Evolutionary conservation across 2,888 invertebrate species (phyloP), one percentile per base, ranked within the genome.

Genomic region (Atrina japonica): DNA sequence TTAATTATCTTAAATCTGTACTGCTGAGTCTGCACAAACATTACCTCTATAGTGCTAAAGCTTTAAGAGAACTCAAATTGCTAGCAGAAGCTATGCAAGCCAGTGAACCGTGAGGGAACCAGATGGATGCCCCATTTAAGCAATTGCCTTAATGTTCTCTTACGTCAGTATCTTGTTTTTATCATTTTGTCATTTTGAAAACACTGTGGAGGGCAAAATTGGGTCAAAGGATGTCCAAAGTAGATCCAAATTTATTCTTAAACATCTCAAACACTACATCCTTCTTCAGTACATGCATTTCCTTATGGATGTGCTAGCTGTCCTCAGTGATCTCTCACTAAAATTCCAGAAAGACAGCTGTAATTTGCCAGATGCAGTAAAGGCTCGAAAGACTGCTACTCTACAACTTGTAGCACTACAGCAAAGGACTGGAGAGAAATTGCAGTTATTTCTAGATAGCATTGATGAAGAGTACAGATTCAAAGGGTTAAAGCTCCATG

Each of bases 51-150:
- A 61, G 60, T 66, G 43, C 78, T 5, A 78, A 76, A 41, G 75
- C 74, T n/a, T 27, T 76, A 11, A 66, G 78, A 27, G 74, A 76
- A 58, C 59, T 78, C 11, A 35, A 73, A 45, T 1, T 50, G 47
- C 9, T 78, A 16, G 69, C 76, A 16, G 76, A 76, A 9, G 53
- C 74, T 5, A n/a, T n/a, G n/a, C n/a, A n/a, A 66, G 35, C 78
- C 74, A n/a, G 66, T 49, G 3, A 73, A 73, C 30, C 49, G 76
- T 3, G 41, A 55, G n/a, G 76, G 78, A n/a, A 78, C 74, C 27
- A 64, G 70, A 30, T 74, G 74, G 77, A 72, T 75, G 68, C 73
- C 72, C 14, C 75, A 77, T 61, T 35, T 70, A 5, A 66, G 66
- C 16, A 23, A 58, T 40, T 65, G 64, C 53, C 63, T 75, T 14